Conservation (phyloP, 2,113 vertebrate genomes). For the Larimichthys polyactis region DNA sequence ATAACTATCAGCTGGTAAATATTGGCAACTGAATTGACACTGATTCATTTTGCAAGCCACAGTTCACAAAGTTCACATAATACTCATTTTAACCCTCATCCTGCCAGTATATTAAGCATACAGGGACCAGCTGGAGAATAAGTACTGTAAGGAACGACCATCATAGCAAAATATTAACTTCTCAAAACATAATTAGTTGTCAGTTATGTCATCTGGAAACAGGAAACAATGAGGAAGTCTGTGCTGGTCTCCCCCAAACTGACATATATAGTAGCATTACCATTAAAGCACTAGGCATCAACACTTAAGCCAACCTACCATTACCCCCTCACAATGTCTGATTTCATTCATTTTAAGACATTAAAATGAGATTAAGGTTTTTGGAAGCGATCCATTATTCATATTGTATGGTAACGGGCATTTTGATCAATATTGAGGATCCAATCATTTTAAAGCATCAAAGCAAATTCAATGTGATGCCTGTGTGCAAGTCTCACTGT, state of each 20-base stretch:
- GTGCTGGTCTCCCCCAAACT: too few species aligned
- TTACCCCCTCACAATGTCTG: background rate
- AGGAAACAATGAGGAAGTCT: too few species aligned
- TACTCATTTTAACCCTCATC: background rate
- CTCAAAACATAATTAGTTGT: too few species aligned
- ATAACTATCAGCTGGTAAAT: background rate
- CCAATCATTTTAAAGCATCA: background rate
- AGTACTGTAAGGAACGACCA: too few species aligned
- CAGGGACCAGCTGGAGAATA: too few species aligned
- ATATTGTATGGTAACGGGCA: background rate
- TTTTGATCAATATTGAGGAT: background rate
- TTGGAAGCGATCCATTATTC: slow-evolving; percentile 25
- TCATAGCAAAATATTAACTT: too few species aligned
- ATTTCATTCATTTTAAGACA: background rate
- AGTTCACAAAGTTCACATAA: background rate
- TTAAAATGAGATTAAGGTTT: background rate
- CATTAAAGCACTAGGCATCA: background rate
- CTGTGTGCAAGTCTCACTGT: background rate
- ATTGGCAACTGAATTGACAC: background rate
- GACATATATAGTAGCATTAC: too few species aligned
- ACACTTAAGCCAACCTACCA: background rate
- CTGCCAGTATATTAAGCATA: too few species aligned
- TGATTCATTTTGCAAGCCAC: background rate
- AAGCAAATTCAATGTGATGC: background rate
- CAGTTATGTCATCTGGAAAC: too few species aligned